A percentile compares a stretch with the other conserved stretches of the same genome.
Evolutionary conservation across 2,797 vertebrate genomes (phyloP).

Genomic region (Ficedula albicollis): DNA sequence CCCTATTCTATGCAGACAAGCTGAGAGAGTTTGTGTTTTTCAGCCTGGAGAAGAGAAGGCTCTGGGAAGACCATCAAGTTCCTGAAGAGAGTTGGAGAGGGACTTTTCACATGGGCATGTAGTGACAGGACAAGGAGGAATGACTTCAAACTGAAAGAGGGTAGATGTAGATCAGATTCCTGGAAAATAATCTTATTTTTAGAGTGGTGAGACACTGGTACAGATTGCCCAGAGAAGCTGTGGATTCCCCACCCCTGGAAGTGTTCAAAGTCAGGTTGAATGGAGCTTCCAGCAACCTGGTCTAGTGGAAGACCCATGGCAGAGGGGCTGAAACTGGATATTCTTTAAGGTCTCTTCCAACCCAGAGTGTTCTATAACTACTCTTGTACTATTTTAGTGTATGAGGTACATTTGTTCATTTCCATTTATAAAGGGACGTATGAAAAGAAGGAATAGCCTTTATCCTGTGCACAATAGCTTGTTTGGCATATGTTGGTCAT

Average conservation of each 20-base stretch:
- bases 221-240: background rate
- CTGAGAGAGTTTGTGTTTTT: background rate
- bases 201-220: background rate
- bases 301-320: background rate
- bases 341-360: background rate
- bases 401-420: background rate
- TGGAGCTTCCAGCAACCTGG: background rate
- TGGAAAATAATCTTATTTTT: background rate
- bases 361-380: too few species aligned
- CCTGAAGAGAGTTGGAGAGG: background rate
- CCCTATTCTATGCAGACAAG: background rate
- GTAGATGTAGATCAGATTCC: background rate
- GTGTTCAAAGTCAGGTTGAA: background rate
- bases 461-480: background rate
- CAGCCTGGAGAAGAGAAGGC: background rate
- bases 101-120: background rate
- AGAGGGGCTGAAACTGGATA: fast-evolving
- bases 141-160: background rate
- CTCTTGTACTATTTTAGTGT: background rate
- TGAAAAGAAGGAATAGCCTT: background rate
- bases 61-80: background rate
- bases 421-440: background rate
- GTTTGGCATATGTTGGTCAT: background rate
- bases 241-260: background rate
- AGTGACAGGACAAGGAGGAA: background rate